Percentiles rank a stretch among this genome's conserved stretches.
Evolutionary conservation across 2,113 vertebrate species (phyloP).

Genomic region (Etia nguti): DNA sequence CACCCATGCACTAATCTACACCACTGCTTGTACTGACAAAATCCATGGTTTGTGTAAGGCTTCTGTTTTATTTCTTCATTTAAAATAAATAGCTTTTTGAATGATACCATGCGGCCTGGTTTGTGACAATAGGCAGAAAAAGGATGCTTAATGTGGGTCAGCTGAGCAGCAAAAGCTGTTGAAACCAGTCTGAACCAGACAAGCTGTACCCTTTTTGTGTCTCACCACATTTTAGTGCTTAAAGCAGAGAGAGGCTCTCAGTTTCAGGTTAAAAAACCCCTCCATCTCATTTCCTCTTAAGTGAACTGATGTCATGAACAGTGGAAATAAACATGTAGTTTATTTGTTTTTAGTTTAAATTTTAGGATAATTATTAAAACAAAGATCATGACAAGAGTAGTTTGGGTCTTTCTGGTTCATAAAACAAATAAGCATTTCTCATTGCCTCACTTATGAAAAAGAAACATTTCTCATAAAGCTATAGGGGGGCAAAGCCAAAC

Average conservation of each 20-base stretch:
- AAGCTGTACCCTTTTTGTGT: background rate
- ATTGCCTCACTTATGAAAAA: rapidly evolving
- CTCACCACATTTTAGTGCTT: background rate
- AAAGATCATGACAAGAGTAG: rapidly evolving
- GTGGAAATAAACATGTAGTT: background rate
- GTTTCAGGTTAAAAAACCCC: rapidly evolving
- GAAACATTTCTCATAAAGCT: rapidly evolving
- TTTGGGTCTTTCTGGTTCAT: rapidly evolving
- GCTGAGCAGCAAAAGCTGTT: rapidly evolving
- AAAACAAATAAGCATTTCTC: background rate
- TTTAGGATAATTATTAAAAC: background rate
- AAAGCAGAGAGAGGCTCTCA: rapidly evolving
- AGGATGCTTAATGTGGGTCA: background rate
- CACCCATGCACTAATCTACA: rapidly evolving
- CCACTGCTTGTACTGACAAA: rapidly evolving
- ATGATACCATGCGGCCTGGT: rapidly evolving
- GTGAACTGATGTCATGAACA: background rate
- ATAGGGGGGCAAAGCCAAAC: rapidly evolving
- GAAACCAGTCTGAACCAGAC: background rate
- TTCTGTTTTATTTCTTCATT: background rate
- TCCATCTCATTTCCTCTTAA: rapidly evolving
- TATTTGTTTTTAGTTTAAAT: background rate
- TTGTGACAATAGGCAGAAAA: rapidly evolving
- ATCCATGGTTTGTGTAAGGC: background rate
- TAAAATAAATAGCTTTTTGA: rapidly evolving